Conservation (phyloP, 2,888 invertebrate genomes). For the Gortyna flavago region DNA sequence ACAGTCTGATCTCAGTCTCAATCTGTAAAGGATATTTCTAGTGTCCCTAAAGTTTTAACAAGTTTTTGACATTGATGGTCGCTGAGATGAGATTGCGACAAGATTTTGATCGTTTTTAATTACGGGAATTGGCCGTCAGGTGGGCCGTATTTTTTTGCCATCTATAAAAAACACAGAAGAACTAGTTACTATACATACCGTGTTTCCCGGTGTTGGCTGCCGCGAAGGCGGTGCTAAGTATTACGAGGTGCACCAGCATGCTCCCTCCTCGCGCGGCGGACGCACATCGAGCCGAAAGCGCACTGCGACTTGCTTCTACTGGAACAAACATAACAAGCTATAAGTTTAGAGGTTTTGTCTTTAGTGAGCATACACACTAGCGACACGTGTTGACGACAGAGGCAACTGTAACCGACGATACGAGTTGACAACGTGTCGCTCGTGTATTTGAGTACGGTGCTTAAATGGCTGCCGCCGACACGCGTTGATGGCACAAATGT, state of each 20-base stretch:
- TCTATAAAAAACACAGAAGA: not conserved
- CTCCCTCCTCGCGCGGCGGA: conserved; percentile 82
- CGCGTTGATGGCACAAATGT: not conserved
- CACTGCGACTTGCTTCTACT: conserved; percentile 74
- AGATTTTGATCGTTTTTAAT: not conserved
- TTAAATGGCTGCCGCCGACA: not conserved
- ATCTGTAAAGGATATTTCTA: not conserved
- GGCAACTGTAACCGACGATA: too few species aligned
- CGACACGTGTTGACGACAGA: not conserved
- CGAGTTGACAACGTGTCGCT: too few species aligned
- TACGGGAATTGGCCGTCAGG: not conserved
- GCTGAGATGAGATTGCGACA: not conserved
- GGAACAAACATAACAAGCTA: conserved; percentile 71
- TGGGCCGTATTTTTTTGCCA: not conserved
- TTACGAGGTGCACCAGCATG: conserved; percentile 88
- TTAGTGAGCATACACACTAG: not conserved
- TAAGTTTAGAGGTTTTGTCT: not conserved
- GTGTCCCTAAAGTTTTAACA: not conserved
- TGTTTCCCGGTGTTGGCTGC: conserved; percentile 87
- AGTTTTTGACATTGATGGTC: not conserved
- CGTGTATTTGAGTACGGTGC: too few species aligned
- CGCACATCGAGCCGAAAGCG: conserved; percentile 85
- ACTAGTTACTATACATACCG: conserved; percentile 73
- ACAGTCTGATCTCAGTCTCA: not conserved
- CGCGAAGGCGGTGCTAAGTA: conserved; percentile 89